Evolutionary conservation across 2,113 vertebrate species (phyloP).

Genomic region (Hylia prasina): DNA sequence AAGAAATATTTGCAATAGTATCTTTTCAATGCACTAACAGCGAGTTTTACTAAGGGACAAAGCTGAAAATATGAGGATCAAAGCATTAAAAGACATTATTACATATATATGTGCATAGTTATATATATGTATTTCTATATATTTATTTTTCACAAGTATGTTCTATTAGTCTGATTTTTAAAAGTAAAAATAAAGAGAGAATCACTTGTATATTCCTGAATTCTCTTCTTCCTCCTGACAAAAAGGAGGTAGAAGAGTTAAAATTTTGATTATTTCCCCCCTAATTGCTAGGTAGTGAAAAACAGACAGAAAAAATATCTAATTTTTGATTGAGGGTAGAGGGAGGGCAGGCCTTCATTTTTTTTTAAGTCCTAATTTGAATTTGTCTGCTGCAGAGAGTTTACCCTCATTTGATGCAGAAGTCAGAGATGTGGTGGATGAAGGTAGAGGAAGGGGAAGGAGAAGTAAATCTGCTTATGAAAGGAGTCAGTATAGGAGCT

Average conservation of each 20-base stretch:
- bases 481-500: background rate
- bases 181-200: background rate
- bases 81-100: background rate
- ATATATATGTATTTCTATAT: background rate
- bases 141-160: background rate
- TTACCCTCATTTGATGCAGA: background rate
- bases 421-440: background rate
- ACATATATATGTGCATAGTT: background rate
- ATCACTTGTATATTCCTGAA: background rate
- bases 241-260: background rate
- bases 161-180: background rate
- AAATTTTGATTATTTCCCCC: background rate
- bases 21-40: background rate
- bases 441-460: background rate
- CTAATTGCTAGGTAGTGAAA: background rate
- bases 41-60: background rate
- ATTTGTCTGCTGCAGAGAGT: background rate
- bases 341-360: background rate
- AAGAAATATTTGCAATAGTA: background rate
- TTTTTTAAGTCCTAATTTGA: background rate
- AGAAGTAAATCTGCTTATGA: background rate
- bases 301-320: background rate
- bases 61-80: background rate
- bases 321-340: background rate
- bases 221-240: background rate